Conservation (phyloP, 2,888 invertebrate genomes). For the Linnaemya vulpina region DNA sequence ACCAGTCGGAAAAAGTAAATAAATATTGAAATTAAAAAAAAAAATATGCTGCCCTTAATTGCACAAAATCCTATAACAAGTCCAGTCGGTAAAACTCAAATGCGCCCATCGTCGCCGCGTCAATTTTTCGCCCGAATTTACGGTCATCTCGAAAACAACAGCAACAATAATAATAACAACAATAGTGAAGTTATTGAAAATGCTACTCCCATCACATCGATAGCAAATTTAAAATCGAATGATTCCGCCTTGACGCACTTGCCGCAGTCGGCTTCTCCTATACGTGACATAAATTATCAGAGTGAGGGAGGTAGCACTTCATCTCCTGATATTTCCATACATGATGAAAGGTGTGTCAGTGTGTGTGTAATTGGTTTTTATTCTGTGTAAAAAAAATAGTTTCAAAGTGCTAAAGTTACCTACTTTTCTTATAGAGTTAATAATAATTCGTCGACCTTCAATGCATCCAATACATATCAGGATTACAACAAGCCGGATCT, state of each 20-base stretch:
- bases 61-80: slow-evolving; percentile 44
- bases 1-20: slow-evolving; percentile 20
- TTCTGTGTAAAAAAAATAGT: not conserved
- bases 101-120: slow-evolving; percentile 89
- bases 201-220: slow-evolving; percentile 10
- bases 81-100: slow-evolving; percentile 68
- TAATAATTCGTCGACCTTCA: slow-evolving; percentile 65
- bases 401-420: slow-evolving; percentile 16
- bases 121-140: slow-evolving; percentile 92
- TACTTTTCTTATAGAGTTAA: slow-evolving; percentile 64
- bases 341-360: slow-evolving; percentile 79
- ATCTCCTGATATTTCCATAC: slow-evolving; percentile 81
- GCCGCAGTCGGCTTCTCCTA: slow-evolving; percentile 57
- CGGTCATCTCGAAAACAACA: slow-evolving; percentile 87
- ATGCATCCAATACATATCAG: slow-evolving; percentile 62
- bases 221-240: slow-evolving; percentile 44
- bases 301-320: slow-evolving; percentile 81
- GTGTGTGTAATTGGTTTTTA: not conserved
- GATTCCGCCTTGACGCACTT: slow-evolving; percentile 30
- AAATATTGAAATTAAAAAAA: not conserved
- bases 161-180: slow-evolving; percentile 24
- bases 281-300: slow-evolving; percentile 78
- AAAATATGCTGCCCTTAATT: slow-evolving; percentile 65
- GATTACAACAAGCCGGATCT: slow-evolving; percentile 71
- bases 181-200: slow-evolving; percentile 30